These are phyloP conservation scores for Coecobrya sp. DNA, from an alignment of 2,888 invertebrate genomes.

Conservation along the genomic window DNA sequence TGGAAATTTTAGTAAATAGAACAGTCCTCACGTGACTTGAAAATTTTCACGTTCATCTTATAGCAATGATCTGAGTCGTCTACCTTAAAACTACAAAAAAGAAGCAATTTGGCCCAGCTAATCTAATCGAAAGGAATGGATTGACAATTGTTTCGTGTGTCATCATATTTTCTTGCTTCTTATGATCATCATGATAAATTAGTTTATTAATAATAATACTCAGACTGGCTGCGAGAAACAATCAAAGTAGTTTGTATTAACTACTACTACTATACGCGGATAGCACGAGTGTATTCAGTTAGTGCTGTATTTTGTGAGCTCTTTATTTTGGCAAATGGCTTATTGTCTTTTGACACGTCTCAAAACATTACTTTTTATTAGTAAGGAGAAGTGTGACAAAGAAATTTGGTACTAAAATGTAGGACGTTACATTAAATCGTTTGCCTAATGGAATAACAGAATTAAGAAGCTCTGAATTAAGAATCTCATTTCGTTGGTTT, in stretches of 20 bases:
- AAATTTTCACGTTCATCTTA: neutral
- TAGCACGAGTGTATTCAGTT: neutral
- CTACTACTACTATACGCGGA: too few species aligned
- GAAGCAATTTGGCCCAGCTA: neutral
- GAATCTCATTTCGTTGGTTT: neutral
- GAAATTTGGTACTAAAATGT: conserved; percentile 50
- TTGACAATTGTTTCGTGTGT: conserved; percentile 61
- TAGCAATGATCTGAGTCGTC: neutral
- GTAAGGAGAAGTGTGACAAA: conserved; percentile 60
- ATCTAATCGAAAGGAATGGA: conserved; percentile 71
- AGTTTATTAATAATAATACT: neutral
- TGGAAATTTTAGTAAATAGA: neutral
- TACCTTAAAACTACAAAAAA: too few species aligned
- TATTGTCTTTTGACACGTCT: conserved; percentile 53
- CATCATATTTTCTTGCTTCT: neutral
- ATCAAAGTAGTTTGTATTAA: too few species aligned
- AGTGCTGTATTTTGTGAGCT: neutral
- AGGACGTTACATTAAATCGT: conserved; percentile 49
- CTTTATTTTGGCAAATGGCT: conserved; percentile 39
- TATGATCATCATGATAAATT: neutral
- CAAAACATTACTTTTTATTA: conserved; percentile 10
- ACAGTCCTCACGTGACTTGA: neutral
- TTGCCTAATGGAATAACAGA: conserved; percentile 27
- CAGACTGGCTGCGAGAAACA: neutral
- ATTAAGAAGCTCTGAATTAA: conserved; percentile 8